A percentile compares a stretch with the other conserved stretches of the same genome.
phyloP scores from a whole-genome alignment of 2,797 vertebrate genomes.

The Crocodylus rhombifer region DNA sequence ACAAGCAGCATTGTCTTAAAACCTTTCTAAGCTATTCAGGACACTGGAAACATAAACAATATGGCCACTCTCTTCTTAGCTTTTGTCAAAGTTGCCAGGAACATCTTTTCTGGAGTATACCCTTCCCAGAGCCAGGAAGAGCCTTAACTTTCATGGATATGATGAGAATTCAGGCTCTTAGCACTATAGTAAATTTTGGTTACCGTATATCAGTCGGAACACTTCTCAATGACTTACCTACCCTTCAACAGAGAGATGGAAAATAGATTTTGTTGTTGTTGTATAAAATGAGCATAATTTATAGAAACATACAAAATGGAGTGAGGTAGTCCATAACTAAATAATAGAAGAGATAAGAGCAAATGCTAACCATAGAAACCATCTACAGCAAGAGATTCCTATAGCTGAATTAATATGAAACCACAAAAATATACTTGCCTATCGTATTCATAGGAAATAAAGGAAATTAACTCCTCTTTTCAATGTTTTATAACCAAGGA shows the following conservation, averaged over 20 bases:
- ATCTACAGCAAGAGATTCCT: neutral
- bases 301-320: neutral
- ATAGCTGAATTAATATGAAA: neutral
- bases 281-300: neutral
- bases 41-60: neutral
- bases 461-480: neutral
- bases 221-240: neutral
- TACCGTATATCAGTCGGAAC: neutral
- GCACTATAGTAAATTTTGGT: neutral
- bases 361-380: neutral
- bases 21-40: neutral
- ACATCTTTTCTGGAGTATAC: no score
- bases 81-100: neutral
- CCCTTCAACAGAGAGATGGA: neutral
- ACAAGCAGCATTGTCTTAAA: neutral
- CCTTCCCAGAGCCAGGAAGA: neutral
- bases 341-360: neutral
- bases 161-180: neutral
- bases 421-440: neutral
- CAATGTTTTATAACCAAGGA: no score
- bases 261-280: neutral
- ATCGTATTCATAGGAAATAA: neutral
- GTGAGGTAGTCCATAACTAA: neutral
- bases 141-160: neutral
- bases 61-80: neutral